Evolutionary conservation across 2,797 vertebrate genomes (phyloP).

Genomic region (Phrynocephalus vlangalii): DNA sequence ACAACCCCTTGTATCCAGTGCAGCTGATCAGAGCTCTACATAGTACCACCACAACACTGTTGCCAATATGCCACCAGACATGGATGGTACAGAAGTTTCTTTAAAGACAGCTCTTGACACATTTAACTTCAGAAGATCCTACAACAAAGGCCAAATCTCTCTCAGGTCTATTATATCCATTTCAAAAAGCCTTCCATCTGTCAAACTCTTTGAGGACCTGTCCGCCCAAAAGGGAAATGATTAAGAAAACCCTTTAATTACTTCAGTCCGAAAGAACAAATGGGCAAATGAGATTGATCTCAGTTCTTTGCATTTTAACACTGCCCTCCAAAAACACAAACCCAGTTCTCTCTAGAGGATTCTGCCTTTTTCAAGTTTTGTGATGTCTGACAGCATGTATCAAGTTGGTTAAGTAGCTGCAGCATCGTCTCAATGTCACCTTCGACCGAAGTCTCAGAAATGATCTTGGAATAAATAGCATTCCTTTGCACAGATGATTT

Average conservation of each 20-base stretch:
- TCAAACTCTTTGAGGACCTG: conserved; percentile 41
- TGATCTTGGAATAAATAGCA: conserved; percentile 4
- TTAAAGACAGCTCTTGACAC: neutral
- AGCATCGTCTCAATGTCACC: conserved; percentile 16
- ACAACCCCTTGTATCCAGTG: neutral
- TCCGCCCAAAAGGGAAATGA: neutral
- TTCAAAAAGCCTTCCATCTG: conserved; percentile 4
- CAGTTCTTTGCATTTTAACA: conserved; percentile 4
- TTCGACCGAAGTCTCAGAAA: neutral
- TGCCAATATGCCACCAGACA: neutral
- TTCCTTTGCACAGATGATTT: neutral
- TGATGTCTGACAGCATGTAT: conserved; percentile 28
- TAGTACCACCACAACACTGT: neutral
- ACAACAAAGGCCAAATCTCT: neutral
- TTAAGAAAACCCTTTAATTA: conserved; percentile 15
- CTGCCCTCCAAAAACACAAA: neutral
- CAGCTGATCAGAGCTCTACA: neutral
- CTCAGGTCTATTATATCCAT: neutral
- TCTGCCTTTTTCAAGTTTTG: conserved; percentile 29
- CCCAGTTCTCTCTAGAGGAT: neutral
- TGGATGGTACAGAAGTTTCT: neutral
- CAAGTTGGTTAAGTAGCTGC: neutral
- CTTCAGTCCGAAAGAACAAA: conserved; percentile 15
- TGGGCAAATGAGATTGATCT: neutral
- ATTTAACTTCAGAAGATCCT: neutral